Base-by-base conservation (phyloP, 1,140 invertebrate species). In the Luehdorfia chinensis region DNA sequence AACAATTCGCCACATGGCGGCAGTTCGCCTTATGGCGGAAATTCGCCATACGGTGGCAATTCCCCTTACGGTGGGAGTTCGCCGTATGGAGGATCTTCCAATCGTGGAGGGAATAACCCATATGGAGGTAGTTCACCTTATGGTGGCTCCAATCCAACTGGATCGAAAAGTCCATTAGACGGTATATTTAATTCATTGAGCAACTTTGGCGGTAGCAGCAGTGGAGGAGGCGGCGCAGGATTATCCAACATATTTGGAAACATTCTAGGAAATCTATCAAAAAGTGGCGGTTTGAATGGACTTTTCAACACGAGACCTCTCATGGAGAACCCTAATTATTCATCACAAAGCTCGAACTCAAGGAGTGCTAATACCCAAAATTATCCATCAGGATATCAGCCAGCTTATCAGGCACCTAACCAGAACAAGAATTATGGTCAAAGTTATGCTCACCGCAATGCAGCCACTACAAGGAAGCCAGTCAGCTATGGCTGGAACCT, bases 401-500 rank as follows among this genome's bases (percentile, higher is more conserved):
- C 64, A 4, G 52, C 43, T 21, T 54, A 63, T 32, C 69, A 73
- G 36, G 55, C 62, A 36, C 59, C 66, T 2, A 65, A 59, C 36
- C 65, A 75, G 50, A 78, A 75, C 59, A 84, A 59, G 55, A 87
- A 81, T 56, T 83, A 85, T 55, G 76, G 67, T 1, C 73, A 84
- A 50, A 71, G 32, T 30, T 49, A 77, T 47, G 66, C 69, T 11
- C 53, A 44, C 2, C 69, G 59, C 47, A 84, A 47, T 50, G 55
- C 53, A 9, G 76, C 70, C 46, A 68, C 79, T 4, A 83, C 84
- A 1, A 57, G 68, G 44, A 81, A 66, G 53, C 79, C 87, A 30
- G 66, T 62, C 13, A 55, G 63, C 27, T 87, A 84, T 61, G 86
- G 84, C 50, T 87, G 84, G 86, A 78, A 69, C 44, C 56, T 84